Evolutionary conservation across 2,888 invertebrate genomes (phyloP), one percentile per base, ranked within the genome.

Genomic region (Drosophila macrothrix): DNA sequence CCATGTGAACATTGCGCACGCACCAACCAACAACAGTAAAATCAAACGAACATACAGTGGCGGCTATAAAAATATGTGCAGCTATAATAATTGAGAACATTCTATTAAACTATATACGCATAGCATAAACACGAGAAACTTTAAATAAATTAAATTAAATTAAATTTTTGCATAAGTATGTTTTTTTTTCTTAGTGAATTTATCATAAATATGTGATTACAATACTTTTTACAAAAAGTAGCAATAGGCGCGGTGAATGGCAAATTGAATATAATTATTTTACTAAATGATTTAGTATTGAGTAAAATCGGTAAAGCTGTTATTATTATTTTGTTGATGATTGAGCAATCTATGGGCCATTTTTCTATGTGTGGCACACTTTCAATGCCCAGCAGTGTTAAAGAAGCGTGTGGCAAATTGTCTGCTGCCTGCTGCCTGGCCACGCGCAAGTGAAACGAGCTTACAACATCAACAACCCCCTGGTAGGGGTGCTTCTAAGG

Each of bases 381-480:
- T 68, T 58, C 46, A 43, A 14, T 53, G 69, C 3, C 68, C 78
- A 61, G 46, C 67, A 77, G 63, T 86, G 81, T 84, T 41, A 12
- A 39, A 56, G 16, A 39, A 60, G 16, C 37, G 39, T 31, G 28
- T 31, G 35, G 29, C 35, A 41, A 33, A 49, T 22, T 46, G 60
- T 46, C 53, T 69, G 22, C 16, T 46, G 79, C 49, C 53, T 71
- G 22, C 16, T 46, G 79, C 46, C 56, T 56, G 77, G 67, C 83
- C 83, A 84, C 83, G 85, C 85, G 84, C 87, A 87, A 82, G 86
- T 86, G 73, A 81, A 81, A 72, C 74, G 70, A 69, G 84, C 79
- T 86, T 86, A 76, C 67, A 46, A 53, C 54, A 67, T 29, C 43
- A 70, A 63, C 69, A 41, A 64, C 77, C 74, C 68, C 62, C 52